phyloP scores from a whole-genome alignment of 2,888 invertebrate species.

The Blomia tropicalis region DNA sequence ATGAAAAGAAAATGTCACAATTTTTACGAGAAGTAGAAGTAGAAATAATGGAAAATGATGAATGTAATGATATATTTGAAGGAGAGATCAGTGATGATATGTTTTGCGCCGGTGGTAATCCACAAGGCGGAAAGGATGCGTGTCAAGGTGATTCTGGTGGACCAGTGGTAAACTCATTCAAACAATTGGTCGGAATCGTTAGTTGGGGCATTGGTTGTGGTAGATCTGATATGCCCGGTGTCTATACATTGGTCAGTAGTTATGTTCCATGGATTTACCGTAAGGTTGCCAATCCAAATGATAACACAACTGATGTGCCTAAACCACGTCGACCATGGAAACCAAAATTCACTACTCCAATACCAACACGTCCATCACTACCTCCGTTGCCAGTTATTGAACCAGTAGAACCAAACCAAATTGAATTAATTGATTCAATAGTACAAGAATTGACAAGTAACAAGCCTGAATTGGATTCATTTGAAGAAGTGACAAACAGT shows the following conservation, averaged over 20 bases:
- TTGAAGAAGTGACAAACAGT: no score
- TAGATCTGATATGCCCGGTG: not conserved
- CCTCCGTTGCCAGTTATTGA: no score
- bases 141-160: constrained; percentile 10
- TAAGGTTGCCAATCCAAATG: not conserved
- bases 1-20: not conserved
- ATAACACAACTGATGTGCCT: no score
- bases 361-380: no score
- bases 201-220: constrained; percentile 13
- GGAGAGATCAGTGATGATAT: constrained; percentile 11
- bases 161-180: constrained; percentile 2
- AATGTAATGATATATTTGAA: constrained; percentile 2
- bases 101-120: constrained; percentile 14
- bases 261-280: constrained; percentile 9
- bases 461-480: no score
- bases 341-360: no score
- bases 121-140: not conserved
- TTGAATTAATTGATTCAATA: no score
- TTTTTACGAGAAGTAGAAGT: not conserved
- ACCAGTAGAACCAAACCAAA: no score
- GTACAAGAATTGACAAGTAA: no score
- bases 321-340: no score
- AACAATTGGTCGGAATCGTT: constrained; percentile 14
- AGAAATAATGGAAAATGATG: not conserved
- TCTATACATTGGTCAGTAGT: constrained; percentile 9